Percentiles rank a stretch among this genome's conserved stretches.
Evolutionary conservation across 2,888 invertebrate species (phyloP).

Genomic region (Eulithis prunata): DNA sequence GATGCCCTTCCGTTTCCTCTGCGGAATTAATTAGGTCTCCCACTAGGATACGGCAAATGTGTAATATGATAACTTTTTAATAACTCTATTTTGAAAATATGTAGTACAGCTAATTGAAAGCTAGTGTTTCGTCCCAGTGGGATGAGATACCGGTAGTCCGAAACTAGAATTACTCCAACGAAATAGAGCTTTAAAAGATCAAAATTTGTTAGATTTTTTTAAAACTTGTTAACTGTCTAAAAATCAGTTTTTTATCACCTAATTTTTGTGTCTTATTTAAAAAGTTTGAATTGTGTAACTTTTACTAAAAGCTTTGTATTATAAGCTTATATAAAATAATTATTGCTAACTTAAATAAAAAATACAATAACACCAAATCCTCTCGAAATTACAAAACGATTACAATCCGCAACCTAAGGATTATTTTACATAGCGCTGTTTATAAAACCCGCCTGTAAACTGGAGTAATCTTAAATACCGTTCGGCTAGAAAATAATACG

Average conservation of each 20-base stretch:
- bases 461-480: conserved; percentile 37
- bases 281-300: too few relatives aligned
- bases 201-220: too few relatives aligned
- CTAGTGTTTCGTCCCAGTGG: too few relatives aligned
- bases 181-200: too few relatives aligned
- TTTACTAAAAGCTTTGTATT: too few relatives aligned
- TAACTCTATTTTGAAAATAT: background rate
- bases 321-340: background rate
- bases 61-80: background rate
- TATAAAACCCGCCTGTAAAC: conserved; percentile 44
- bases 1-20: conserved; percentile 78
- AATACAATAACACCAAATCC: conserved; percentile 10
- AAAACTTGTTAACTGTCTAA: too few relatives aligned
- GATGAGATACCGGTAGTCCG: too few relatives aligned
- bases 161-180: too few relatives aligned
- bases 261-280: too few relatives aligned
- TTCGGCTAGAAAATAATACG: conserved; percentile 42
- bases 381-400: conserved; percentile 35
- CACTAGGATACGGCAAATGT: conserved; percentile 24
- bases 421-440: conserved; percentile 38
- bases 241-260: too few relatives aligned
- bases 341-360: conserved; percentile 10
- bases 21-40: conserved; percentile 70
- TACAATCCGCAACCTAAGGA: conserved; percentile 29
- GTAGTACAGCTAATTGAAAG: too few relatives aligned